phyloP scores from a whole-genome alignment of 2,113 vertebrate genomes.

The Oenanthe oenanthe region DNA sequence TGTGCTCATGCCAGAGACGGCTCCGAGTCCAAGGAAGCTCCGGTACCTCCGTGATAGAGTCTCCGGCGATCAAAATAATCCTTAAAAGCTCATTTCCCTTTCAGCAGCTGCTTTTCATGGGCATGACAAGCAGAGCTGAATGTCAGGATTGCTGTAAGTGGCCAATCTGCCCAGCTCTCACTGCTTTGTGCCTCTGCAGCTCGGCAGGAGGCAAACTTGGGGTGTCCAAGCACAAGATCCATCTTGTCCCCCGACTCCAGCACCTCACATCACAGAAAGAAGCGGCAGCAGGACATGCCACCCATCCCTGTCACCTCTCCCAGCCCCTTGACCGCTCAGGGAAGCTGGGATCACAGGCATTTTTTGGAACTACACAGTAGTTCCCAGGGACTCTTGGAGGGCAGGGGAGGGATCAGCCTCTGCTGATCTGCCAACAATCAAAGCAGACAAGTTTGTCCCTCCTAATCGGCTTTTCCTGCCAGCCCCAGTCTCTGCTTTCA shows the following conservation, averaged over 20 bases:
- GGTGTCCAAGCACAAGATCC: not conserved
- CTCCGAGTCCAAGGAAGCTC: not conserved
- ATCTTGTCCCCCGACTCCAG: not conserved
- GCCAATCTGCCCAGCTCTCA: not conserved
- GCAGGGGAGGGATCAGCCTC: not conserved
- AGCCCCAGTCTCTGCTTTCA: not conserved
- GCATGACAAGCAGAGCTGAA: not conserved
- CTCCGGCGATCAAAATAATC: not conserved
- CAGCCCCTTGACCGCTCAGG: rapidly evolving
- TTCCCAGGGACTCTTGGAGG: not conserved
- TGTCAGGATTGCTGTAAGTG: not conserved
- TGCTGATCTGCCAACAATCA: not conserved
- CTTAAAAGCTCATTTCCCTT: not conserved
- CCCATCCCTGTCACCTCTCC: not conserved
- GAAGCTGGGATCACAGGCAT: not conserved
- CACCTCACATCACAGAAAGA: not conserved
- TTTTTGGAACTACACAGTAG: rapidly evolving
- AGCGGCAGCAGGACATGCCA: not conserved
- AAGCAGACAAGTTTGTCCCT: not conserved
- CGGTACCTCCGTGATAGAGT: not conserved
- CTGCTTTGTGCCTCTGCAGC: not conserved
- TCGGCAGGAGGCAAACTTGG: not conserved
- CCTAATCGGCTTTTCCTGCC: not conserved
- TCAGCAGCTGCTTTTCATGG: not conserved
- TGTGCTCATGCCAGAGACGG: not conserved